Conservation (phyloP, 2,113 vertebrate genomes). For the Laticauda colubrina region DNA sequence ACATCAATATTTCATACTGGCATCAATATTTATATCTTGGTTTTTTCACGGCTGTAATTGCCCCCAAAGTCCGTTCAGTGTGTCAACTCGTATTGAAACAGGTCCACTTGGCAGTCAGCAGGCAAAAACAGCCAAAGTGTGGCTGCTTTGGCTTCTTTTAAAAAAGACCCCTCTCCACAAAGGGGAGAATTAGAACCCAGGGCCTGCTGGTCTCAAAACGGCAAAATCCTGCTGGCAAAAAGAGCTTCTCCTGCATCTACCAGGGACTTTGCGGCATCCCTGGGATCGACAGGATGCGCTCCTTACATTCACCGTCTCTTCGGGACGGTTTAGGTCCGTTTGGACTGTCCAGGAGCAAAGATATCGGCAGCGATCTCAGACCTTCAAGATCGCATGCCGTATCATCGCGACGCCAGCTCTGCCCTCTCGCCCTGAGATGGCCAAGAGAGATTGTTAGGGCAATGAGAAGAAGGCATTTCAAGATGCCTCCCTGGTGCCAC, state of each 20-base stretch:
- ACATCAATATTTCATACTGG: background rate
- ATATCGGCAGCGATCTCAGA: too few species aligned
- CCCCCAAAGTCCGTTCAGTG: background rate
- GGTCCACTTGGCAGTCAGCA: background rate
- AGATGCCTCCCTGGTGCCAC: background rate
- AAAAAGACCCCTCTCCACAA: background rate
- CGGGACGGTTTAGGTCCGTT: too few species aligned
- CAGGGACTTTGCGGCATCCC: too few species aligned
- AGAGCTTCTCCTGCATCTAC: too few species aligned
- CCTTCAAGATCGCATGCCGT: too few species aligned
- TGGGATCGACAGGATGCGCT: too few species aligned
- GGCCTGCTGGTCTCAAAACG: background rate
- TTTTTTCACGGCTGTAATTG: background rate
- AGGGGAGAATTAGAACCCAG: background rate
- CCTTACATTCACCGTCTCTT: too few species aligned
- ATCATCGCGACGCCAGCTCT: too few species aligned
- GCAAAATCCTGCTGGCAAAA: too few species aligned
- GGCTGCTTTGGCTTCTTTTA: background rate
- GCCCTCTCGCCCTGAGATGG: too few species aligned
- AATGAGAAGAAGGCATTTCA: background rate
- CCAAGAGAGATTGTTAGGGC: background rate
- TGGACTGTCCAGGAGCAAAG: too few species aligned
- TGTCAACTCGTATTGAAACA: background rate
- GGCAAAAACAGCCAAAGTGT: background rate
- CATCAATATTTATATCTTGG: conserved; percentile 17